These are phyloP conservation scores for Sus scrofa DNA, from an alignment of 2,113 vertebrate genomes.

Conservation along the genomic window T2T-Sscrofa CM000822.6:4172501-4173000, in stretches of 20 bases:
- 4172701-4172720: background rate
- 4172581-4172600: background rate
- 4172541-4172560: background rate
- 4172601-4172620: no score
- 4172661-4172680: background rate
- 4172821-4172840: background rate
- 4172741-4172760: background rate
- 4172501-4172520: no score
- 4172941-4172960: conserved; percentile 9
- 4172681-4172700: background rate
- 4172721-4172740: background rate
- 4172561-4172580: background rate
- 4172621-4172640: background rate
- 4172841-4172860: background rate
- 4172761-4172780: background rate
- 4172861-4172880: conserved; percentile 6
- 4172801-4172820: background rate
- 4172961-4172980: conserved; percentile 10
- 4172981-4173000: conserved; percentile 44
- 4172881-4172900: conserved; percentile 32
- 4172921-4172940: conserved; percentile 48
- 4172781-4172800: background rate
- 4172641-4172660: background rate
- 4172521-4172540: background rate
- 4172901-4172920: conserved; percentile 18